Evolutionary conservation across 30 jellyfish, hydroid and myxozoan genomes (phyloP), one percentile per base, ranked within the genome.

Genomic region (Cassiopea xamachana): DNA sequence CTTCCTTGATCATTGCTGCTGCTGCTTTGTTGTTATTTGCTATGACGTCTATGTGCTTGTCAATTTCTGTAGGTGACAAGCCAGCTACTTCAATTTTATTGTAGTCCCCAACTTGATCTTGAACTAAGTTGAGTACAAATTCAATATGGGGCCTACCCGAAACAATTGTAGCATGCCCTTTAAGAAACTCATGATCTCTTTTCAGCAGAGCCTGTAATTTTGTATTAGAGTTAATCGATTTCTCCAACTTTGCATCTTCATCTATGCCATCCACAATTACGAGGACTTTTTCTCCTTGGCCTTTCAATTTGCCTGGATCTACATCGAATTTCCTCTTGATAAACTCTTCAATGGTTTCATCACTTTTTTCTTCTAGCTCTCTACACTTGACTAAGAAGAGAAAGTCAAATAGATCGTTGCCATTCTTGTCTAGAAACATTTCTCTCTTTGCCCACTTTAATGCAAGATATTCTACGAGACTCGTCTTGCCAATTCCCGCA

Each of bases 401-500:
- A 15, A 77, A 75, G 19, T 87, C 82, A 75, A 88, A 75, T 5
- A 64, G 27, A 9, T 64, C 74, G 0, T 64, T 64, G 43, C 74
- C 74, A 13, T 64, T 27, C n/a, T 43, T 43, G 73, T 77, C 86
- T 10, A 8, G 39, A 5, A 46, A 77, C 73, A 87, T 27, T 69
- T 87, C 94, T 16, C 50, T 79, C 51, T 48, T 59, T 10, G 94
- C 94, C 94, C 94, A 87, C 15, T 75, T 59, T 51, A 87, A 73
- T 45, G 82, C 68, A 44, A 87, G 4, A 44, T 48, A 75, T 8
- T 61, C 69, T n/a, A 87, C 48, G 12, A 87, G 89, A 74, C 71
- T 48, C 1, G 89, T 75, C 70, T 87, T 87, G 19, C 94, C 94
- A 75, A 73, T 69, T 9, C 94, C 94, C 6, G 94, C 94, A 55